Evolutionary conservation across 1,140 invertebrate species (phyloP), one percentile per base, ranked within the genome.

Genomic region (Heliconius eleuchia): DNA sequence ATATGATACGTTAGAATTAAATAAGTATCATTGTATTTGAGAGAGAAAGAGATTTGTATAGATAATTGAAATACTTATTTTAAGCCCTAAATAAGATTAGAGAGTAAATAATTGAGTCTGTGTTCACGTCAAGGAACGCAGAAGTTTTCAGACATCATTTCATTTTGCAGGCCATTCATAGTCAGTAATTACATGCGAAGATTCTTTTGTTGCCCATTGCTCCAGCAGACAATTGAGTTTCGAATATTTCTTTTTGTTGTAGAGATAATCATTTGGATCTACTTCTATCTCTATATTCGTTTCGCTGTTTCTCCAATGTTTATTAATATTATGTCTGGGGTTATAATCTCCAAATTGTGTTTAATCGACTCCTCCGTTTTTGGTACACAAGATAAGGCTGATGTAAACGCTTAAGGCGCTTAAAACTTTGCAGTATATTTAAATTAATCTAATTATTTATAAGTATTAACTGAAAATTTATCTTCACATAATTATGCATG

Each of bases 101-200:
- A 55, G 71, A 77, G 76, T 39, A 34, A 72, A 77, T 71, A 39
- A 76, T 30, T 46, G 39, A 50, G 57, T 66, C 60, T 66, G 23
- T 66, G n/a, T 79, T 52, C 57, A 71, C 60, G 23, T 55, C 7
- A 42, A 66, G 16, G 76, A 83, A 78, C 57, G 76, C 76, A 74
- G 81, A 90, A 90, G 82, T 91, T 89, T 88, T 84, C 88, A 91
- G 91, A 92, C 89, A 79, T 89, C 83, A 87, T 89, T 87, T 75
- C 84, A 88, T 88, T 86, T 84, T 76, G 71, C 79, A 82, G 80
- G 80, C 82, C 81, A 86, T 91, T 91, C 85, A 86, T 86, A 86
- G 80, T 84, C 75, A 70, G 85, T 92, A 91, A 90, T 92, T 90
- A 90, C 83, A 89, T 87, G 85, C 85, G 81, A 77, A 73, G 80